Percentiles rank a stretch among this genome's conserved stretches.
Evolutionary conservation across 2,888 invertebrate genomes (phyloP).

Genomic region (Crepidodera aurea): DNA sequence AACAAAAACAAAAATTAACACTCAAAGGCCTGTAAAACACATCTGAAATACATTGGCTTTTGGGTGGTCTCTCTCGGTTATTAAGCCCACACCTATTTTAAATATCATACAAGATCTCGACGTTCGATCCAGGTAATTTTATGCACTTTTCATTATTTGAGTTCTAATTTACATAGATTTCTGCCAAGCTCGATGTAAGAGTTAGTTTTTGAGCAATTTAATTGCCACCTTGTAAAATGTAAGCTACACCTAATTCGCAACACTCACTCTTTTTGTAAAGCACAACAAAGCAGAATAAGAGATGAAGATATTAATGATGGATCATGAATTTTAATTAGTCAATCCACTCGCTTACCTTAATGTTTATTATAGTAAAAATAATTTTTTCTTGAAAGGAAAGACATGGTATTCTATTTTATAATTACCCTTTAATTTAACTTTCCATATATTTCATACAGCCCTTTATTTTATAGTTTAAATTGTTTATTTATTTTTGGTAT

Average conservation of each 20-base stretch:
- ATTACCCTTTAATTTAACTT: too few relatives aligned
- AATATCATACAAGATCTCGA: conserved; percentile 34
- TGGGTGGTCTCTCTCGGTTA: conserved; percentile 34
- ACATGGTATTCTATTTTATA: too few relatives aligned
- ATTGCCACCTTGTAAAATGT: conserved; percentile 2
- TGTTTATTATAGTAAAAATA: too few relatives aligned
- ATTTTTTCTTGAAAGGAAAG: too few relatives aligned
- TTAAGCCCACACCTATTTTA: conserved; percentile 33
- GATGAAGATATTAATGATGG: too few relatives aligned
- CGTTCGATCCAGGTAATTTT: conserved; percentile 33
- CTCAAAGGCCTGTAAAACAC: conserved; percentile 29
- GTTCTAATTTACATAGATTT: conserved; percentile 26
- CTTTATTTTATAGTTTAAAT: too few relatives aligned
- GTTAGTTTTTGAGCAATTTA: conserved; percentile 7
- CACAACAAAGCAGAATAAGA: too few relatives aligned
- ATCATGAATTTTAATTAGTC: too few relatives aligned
- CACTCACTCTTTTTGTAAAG: not conserved
- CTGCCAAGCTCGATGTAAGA: conserved; percentile 21
- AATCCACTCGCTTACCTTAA: too few relatives aligned
- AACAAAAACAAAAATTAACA: conserved; percentile 30
- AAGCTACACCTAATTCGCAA: not conserved
- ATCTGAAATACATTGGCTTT: conserved; percentile 31
- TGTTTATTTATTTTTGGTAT: too few relatives aligned
- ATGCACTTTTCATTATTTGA: conserved; percentile 34
- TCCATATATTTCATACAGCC: too few relatives aligned